phyloP scores from a whole-genome alignment of 2,797 vertebrate genomes.

The Mionectes olivaceus region DNA sequence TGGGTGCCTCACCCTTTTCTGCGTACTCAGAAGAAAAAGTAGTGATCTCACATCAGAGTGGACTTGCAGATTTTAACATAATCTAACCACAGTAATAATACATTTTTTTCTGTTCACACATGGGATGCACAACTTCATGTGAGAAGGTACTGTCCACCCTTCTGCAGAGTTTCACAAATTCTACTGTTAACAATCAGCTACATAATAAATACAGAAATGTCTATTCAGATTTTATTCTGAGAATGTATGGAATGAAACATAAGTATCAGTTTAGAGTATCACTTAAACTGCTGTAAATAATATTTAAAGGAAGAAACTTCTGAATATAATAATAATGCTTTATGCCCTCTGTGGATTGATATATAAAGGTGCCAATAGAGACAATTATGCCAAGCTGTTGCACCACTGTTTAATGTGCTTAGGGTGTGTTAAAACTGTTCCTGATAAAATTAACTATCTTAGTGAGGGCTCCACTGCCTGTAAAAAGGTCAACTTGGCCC shows the following conservation, averaged over 20 bases:
- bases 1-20: neutral
- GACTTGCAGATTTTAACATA: neutral
- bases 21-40: neutral
- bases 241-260: neutral
- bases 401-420: neutral
- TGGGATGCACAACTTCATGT: neutral
- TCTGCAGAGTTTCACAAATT: neutral
- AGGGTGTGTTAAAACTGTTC: neutral
- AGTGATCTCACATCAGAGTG: neutral
- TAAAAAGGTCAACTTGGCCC: constrained; percentile 42
- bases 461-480: constrained; percentile 2
- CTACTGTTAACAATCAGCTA: neutral
- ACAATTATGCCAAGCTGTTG: neutral
- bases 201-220: neutral
- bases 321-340: neutral
- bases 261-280: neutral
- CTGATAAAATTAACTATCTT: constrained; percentile 36
- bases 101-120: neutral
- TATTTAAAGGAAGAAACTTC: neutral
- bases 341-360: neutral
- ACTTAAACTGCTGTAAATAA: neutral
- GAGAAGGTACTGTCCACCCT: neutral
- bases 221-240: neutral
- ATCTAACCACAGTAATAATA: neutral
- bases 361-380: constrained; percentile 17